phyloP scores from a whole-genome alignment of 64 coral and sea anemone genomes.

The Astreopora myriophthalma region DNA sequence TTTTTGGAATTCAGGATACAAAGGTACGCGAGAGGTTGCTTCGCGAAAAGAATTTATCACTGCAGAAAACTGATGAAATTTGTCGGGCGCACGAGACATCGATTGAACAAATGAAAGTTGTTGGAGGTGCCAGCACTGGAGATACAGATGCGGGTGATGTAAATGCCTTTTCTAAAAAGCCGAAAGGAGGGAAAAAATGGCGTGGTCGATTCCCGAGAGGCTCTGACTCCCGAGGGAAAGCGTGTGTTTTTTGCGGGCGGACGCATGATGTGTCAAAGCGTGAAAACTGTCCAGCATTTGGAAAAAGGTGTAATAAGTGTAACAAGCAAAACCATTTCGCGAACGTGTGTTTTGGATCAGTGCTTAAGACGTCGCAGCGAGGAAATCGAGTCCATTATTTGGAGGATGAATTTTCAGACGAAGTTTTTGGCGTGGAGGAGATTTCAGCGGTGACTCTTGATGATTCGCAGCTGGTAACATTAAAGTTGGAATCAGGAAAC shows the following conservation, averaged over 20 bases:
- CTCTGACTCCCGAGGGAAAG: neutral
- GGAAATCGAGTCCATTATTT: neutral
- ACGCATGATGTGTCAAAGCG: neutral
- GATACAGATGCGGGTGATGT: no score
- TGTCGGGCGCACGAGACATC: no score
- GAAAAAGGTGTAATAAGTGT: neutral
- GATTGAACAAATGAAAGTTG: no score
- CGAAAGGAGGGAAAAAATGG: no score
- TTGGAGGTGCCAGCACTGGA: no score
- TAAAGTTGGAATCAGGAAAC: neutral
- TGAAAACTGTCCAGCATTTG: conserved; percentile 11
- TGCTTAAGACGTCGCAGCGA: neutral
- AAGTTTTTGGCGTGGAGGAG: neutral
- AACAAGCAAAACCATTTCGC: neutral
- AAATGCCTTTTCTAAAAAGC: no score
- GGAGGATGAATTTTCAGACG: neutral
- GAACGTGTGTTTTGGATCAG: neutral
- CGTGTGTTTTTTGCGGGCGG: neutral
- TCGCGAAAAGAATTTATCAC: no score
- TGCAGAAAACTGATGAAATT: no score
- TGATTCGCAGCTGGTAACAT: no score
- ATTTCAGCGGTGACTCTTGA: neutral
- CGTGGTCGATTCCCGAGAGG: neutral
- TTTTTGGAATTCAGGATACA: no score
- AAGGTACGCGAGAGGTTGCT: no score